Conservation (phyloP, 64 coral and sea anemone species). For the Dendrophyllia cribrosa region DNA sequence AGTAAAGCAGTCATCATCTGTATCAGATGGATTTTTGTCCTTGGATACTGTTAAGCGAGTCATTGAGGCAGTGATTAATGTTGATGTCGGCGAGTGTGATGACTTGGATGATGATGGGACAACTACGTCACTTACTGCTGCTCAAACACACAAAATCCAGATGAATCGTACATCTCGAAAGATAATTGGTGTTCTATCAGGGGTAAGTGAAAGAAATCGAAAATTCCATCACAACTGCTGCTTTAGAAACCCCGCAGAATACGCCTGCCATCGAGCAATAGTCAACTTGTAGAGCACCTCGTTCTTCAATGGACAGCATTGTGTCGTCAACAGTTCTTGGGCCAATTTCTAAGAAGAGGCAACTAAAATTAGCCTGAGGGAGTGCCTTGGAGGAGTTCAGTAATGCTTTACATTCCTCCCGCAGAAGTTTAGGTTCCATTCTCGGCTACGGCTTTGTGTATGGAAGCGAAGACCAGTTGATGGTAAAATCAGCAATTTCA, state of each 20-base stretch:
- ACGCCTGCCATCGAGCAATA: not conserved
- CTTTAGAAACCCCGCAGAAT: constrained; percentile 26
- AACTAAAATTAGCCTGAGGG: not conserved
- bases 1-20: not conserved
- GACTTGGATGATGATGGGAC: not conserved
- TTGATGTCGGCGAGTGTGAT: constrained; percentile 26
- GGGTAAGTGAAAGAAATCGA: constrained; percentile 25
- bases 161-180: constrained; percentile 44
- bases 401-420: not conserved
- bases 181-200: constrained; percentile 21
- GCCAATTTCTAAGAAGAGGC: constrained; percentile 27
- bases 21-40: constrained; percentile 24
- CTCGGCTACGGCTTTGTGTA: constrained; percentile 31
- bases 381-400: not conserved
- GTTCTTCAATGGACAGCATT: no score
- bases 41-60: not conserved
- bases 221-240: constrained; percentile 8
- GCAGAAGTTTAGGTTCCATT: not conserved
- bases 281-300: no score
- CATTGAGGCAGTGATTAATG: constrained; percentile 30
- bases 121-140: not conserved
- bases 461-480: constrained; percentile 7
- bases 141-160: constrained; percentile 44
- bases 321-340: constrained; percentile 21
- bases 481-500: constrained; percentile 1